Evolutionary conservation across 1,140 invertebrate genomes (phyloP), one percentile per base, ranked within the genome.

Genomic region (Eriocheir sinensis): DNA sequence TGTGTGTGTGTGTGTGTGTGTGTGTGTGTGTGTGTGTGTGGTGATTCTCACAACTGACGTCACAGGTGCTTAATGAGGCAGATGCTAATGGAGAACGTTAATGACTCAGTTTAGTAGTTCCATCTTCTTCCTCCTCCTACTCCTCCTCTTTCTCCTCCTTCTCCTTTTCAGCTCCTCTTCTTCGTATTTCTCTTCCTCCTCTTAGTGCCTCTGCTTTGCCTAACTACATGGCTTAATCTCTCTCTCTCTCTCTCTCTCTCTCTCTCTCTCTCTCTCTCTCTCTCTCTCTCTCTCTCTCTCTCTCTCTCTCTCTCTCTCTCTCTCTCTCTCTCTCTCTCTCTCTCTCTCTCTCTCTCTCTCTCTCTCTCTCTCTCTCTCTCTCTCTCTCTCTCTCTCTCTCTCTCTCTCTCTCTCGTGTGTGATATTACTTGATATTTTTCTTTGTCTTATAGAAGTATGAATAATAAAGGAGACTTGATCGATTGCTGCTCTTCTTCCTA

Each of bases 361-460:
- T 72, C 60, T 72, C 60, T 72, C 21, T 72, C 60, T n/a, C 60
- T n/a, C 27, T 72, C 60, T 72, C 60, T 72, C 60, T 72, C 60
- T 72, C 60, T 72, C 15, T 48, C 44, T 48, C 15, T 48, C 15
- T 15, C 44, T 48, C 4, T 48, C 44, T 48, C 15, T 15, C 44
- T 48, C 15, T 48, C 15, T 8, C 44, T 48, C 44, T 48, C 44
- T 48, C 44, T 15, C 15, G 44, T 48, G 4, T 48, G 44, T 48
- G 4, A 15, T 48, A 4, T 48, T 15, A 4, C 44, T 15, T 48
- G 4, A 48, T 48, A 4, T 48, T 83, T 9, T 83, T 27, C 80
- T 27, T 27, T 83, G 6, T 83, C 34, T 36, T 83, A 8, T n/a
- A n/a, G n/a, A n/a, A n/a, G n/a, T n/a, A n/a, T n/a, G n/a, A n/a